Percentiles rank a stretch among this genome's conserved stretches.
These are phyloP conservation scores for Luffia ferchaultella DNA, from an alignment of 2,888 invertebrate genomes.

Conservation along the genomic window DNA sequence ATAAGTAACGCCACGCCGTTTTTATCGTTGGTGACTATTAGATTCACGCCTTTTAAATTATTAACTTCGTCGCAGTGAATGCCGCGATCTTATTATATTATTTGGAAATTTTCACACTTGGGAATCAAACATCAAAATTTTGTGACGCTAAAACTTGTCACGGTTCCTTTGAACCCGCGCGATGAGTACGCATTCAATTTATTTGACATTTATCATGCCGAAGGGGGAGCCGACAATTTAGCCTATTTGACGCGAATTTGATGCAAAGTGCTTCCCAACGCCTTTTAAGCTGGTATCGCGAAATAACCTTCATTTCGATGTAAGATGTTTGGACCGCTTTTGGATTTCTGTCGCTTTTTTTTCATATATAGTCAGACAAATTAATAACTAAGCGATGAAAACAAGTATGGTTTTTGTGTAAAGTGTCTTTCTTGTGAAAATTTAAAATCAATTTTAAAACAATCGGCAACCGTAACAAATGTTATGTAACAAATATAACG, in stretches of 20 bases:
- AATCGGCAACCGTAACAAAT: too few species aligned
- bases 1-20: too few species aligned
- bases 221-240: constrained; percentile 31
- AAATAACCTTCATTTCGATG: constrained; percentile 37
- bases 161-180: background rate
- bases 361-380: too few species aligned
- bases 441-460: too few species aligned
- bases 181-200: constrained; percentile 28
- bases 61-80: too few species aligned
- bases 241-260: constrained; percentile 46
- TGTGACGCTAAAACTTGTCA: background rate
- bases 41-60: too few species aligned
- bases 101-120: background rate
- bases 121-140: background rate
- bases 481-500: too few species aligned
- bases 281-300: constrained; percentile 37
- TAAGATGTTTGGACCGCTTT: background rate
- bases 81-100: too few species aligned
- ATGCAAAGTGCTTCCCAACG: constrained; percentile 38
- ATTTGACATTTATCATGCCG: constrained; percentile 40
- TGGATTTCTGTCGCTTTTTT: background rate
- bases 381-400: too few species aligned
- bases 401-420: too few species aligned
- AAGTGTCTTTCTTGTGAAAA: too few species aligned
- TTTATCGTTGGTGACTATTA: too few species aligned